Conservation (phyloP, 2,797 vertebrate genomes). For the Lutjanus argentimaculatus region DNA sequence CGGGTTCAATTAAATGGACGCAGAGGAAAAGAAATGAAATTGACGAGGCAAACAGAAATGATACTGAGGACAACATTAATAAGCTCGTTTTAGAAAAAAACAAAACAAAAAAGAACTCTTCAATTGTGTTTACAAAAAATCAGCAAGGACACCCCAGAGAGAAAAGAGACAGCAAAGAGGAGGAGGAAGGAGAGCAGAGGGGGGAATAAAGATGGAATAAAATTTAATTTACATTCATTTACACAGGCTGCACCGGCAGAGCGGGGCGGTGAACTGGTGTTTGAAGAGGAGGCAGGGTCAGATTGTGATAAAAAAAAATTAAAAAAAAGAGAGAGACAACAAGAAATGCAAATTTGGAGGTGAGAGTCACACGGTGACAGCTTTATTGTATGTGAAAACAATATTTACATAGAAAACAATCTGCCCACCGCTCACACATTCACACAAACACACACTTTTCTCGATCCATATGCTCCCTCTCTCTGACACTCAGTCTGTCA, state of each 20-base stretch:
- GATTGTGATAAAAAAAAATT: slow-evolving; percentile 16
- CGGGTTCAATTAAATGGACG: slow-evolving; percentile 83
- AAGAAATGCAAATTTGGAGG: slow-evolving; percentile 71
- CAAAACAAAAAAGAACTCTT: slow-evolving; percentile 58
- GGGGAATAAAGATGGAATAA: slow-evolving; percentile 49
- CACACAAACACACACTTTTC: slow-evolving; percentile 48
- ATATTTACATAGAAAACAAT: slow-evolving; percentile 84
- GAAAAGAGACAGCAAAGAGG: slow-evolving; percentile 42
- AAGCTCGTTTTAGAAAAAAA: slow-evolving; percentile 63
- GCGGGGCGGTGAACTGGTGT: slow-evolving; percentile 59
- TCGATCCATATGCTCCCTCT: slow-evolving; percentile 66
- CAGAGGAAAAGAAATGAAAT: slow-evolving; percentile 75
- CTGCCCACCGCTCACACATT: slow-evolving; percentile 64
- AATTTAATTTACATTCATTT: slow-evolving; percentile 83
- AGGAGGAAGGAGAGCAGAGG: slow-evolving; percentile 22
- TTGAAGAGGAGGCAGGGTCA: slow-evolving; percentile 62
- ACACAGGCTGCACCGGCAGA: slow-evolving; percentile 55
- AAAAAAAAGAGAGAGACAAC: slow-evolving; percentile 33
- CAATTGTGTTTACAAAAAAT: slow-evolving; percentile 76
- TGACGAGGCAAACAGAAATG: slow-evolving; percentile 78
- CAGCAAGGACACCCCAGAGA: slow-evolving; percentile 65
- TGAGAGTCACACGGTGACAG: slow-evolving; percentile 73
- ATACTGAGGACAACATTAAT: slow-evolving; percentile 72
- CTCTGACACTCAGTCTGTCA: slow-evolving; percentile 70
- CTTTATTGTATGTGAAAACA: slow-evolving; percentile 83